phyloP scores from a whole-genome alignment of 2,797 vertebrate species.

The Periophthalmus magnuspinnatus region DNA sequence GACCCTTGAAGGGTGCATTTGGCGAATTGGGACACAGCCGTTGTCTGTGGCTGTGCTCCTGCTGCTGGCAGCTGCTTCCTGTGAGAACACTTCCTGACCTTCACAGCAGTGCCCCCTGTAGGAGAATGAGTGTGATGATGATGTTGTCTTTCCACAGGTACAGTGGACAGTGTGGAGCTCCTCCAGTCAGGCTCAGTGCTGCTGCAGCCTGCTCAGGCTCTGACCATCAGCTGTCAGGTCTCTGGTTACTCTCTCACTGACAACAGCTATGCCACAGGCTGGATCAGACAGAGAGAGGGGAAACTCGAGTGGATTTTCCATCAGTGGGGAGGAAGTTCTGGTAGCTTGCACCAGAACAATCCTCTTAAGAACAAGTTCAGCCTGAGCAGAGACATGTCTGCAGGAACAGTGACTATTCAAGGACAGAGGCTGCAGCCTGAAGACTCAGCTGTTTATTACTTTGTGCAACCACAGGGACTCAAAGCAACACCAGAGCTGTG shows the following conservation, averaged over 20 bases:
- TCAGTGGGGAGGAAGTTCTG: not conserved
- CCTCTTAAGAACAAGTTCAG: conserved; percentile 12
- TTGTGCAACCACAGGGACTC: conserved; percentile 1
- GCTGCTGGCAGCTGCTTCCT: too few species aligned
- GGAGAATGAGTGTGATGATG: conserved; percentile 1
- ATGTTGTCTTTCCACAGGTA: conserved; percentile 12
- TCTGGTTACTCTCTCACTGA: conserved; percentile 5
- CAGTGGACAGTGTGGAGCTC: conserved; percentile 5
- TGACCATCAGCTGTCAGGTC: conserved; percentile 2
- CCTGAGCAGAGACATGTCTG: not conserved
- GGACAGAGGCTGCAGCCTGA: conserved; percentile 1
- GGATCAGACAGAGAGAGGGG: conserved; percentile 1
- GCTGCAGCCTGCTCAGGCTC: conserved; percentile 4
- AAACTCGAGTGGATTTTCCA: not conserved
- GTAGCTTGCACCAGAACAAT: not conserved
- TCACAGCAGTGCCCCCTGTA: not conserved
- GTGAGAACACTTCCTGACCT: too few species aligned
- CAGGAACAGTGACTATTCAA: not conserved
- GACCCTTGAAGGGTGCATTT: too few species aligned
- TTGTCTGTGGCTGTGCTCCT: too few species aligned
- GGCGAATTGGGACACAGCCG: too few species aligned
- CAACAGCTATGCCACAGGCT: not conserved
- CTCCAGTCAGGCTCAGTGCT: conserved; percentile 8
- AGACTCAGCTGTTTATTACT: conserved; percentile 2
- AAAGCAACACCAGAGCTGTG: not conserved